A percentile compares a stretch with the other conserved stretches of the same genome.
Conservation (phyloP, 2,797 vertebrate genomes). For the Xyrichtys novacula region DNA sequence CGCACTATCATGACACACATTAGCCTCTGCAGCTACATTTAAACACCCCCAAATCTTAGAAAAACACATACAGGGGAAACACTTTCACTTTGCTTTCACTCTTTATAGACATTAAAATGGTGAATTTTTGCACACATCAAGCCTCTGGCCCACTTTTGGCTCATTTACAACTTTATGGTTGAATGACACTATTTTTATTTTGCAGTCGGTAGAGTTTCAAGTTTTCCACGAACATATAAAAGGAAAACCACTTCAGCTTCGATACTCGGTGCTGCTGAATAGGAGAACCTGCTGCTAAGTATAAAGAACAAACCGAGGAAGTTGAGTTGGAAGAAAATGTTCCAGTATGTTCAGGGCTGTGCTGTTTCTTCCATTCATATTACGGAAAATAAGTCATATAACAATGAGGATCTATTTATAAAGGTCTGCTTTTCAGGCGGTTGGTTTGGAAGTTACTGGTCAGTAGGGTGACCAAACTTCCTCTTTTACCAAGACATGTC, state of each 20-base stretch:
- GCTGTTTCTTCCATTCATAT: neutral
- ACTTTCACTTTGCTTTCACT: conserved; percentile 2
- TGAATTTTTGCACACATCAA: neutral
- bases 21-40: too few species aligned
- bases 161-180: neutral
- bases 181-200: neutral
- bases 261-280: too few species aligned
- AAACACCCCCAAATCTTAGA: too few species aligned
- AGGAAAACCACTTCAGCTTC: too few species aligned
- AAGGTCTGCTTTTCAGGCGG: neutral
- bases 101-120: too few species aligned
- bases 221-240: too few species aligned
- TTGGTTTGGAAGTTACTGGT: conserved; percentile 1
- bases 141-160: neutral
- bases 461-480: too few species aligned
- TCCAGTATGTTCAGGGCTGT: neutral
- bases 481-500: too few species aligned
- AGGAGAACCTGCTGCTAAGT: too few species aligned
- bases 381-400: neutral
- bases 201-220: neutral
- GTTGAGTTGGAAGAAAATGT: neutral
- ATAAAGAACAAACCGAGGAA: neutral
- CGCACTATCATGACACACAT: conserved; percentile 25
- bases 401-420: too few species aligned
- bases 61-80: neutral